phyloP scores from a whole-genome alignment of 37 sponge, comb jelly and placozoan species.

The Petrosia ficiformis region DNA sequence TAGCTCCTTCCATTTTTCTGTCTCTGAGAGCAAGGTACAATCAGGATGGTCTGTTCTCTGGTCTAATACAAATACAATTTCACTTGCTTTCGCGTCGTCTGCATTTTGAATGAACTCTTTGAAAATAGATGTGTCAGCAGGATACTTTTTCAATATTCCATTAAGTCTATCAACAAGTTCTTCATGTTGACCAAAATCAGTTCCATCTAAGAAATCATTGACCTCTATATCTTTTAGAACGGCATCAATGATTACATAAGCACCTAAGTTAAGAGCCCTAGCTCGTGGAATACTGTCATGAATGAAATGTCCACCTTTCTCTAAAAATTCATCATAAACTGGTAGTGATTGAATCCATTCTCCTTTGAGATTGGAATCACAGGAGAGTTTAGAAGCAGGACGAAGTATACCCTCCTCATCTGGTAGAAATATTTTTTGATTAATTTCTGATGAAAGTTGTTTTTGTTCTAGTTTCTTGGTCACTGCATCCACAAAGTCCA shows the following conservation, averaged over 20 bases:
- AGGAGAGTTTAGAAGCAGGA: conserved; percentile 20
- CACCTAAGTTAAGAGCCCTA: conserved; percentile 32
- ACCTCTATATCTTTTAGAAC: conserved; percentile 37
- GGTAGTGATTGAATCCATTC: conserved; percentile 13
- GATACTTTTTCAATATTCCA: conserved; percentile 58
- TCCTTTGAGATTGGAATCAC: conserved; percentile 6
- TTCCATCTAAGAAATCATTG: conserved; percentile 29
- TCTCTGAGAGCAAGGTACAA: conserved; percentile 15
- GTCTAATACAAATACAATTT: conserved; percentile 69
- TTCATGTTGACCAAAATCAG: conserved; percentile 80
- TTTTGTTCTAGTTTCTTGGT: background rate
- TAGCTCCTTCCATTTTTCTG: conserved; percentile 43
- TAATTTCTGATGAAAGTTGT: background rate
- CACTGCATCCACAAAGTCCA: conserved; percentile 4
- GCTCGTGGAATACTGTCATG: conserved; percentile 23
- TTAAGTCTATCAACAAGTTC: conserved; percentile 68
- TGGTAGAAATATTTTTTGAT: conserved; percentile 7
- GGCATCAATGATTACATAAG: conserved; percentile 18
- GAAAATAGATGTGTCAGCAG: conserved; percentile 60
- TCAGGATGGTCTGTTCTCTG: conserved; percentile 18
- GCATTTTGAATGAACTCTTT: conserved; percentile 82
- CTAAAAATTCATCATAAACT: background rate
- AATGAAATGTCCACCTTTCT: conserved; percentile 20
- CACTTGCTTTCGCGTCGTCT: conserved; percentile 77
- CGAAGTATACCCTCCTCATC: conserved; percentile 45